Evolutionary conservation across 2,888 invertebrate species (phyloP), one percentile per base, ranked within the genome.

Genomic region (Thera britannica): DNA sequence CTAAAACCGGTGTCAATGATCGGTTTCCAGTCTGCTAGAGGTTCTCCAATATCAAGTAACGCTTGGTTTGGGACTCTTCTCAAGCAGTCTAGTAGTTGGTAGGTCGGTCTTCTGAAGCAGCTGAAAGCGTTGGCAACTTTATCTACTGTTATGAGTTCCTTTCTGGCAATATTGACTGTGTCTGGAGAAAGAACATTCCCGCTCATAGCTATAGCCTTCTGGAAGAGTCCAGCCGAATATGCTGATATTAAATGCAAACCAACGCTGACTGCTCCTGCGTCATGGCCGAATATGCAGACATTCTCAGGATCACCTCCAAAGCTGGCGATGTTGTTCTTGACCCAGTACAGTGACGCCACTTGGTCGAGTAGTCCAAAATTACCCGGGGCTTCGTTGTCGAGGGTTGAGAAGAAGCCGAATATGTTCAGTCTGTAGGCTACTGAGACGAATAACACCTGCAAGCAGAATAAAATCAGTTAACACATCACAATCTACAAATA

Each of bases 311-410:
- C 95, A 0, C 97, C 97, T 2, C 96, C 96, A 79, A 97, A 97
- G 52, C 92, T 87, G 67, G 95, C 95, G 11, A 97, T 97, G 80
- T 97, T 97, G 72, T 94, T 95, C 77, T 96, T 96, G 0, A 97
- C 95, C 97, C 97, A 97, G 76, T 94, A 94, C 65, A 97, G 88
- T 0, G 97, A 96, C 0, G 97, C 97, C 38, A 97, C 95, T 89
- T 97, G 97, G 80, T 97, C 97, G 90, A 97, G 94, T 72, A 97
- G 90, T 0, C 97, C 97, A 75, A 95, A 97, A 84, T 97, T 97
- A 1, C 97, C 97, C 0, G 96, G 94, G 4, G 97, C 96, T 84
- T 96, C 96, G 5, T 95, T 95, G 81, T 97, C 97, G 77, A 96
- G 94, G 5, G 97, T 96, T 12, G 97, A 96, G 81, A 97, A 96